These are phyloP conservation scores for Dallia pectoralis DNA, from an alignment of 2,797 vertebrate species.

Conservation along the genomic window DNA sequence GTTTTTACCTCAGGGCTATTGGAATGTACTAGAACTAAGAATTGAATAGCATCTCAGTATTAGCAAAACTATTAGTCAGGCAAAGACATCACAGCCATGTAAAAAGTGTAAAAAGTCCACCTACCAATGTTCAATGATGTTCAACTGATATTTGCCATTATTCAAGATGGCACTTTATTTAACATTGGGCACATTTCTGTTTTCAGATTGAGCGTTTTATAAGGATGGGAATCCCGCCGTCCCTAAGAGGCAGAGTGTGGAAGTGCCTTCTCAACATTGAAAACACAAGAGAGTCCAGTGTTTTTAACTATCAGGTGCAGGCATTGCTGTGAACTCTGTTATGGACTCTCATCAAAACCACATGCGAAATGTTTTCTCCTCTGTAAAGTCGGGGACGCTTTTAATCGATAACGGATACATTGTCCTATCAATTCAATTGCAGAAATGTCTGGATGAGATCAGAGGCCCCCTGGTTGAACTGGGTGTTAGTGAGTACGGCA, in stretches of 20 bases:
- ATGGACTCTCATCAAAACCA: not conserved
- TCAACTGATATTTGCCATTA: not conserved
- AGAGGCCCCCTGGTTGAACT: conserved; percentile 68
- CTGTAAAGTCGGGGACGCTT: not conserved
- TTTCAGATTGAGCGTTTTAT: conserved; percentile 73
- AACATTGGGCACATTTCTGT: not conserved
- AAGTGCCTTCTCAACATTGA: conserved; percentile 70
- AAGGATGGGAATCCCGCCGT: conserved; percentile 69
- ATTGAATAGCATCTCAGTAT: not conserved
- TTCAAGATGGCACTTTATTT: not conserved
- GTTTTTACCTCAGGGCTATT: too few relatives aligned
- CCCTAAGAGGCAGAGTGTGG: conserved; percentile 70
- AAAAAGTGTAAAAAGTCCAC: not conserved
- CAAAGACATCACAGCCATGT: not conserved
- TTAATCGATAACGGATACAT: not conserved
- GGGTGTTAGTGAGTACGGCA: conserved; percentile 74
- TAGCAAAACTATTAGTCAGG: too few relatives aligned
- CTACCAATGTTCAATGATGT: not conserved
- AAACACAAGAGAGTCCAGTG: conserved; percentile 46
- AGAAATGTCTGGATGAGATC: conserved; percentile 70
- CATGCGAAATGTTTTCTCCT: not conserved
- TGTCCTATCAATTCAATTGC: conserved; percentile 5
- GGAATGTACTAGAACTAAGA: too few relatives aligned
- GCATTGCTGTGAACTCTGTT: not conserved
- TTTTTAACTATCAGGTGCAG: conserved; percentile 73